A percentile compares a stretch with the other conserved stretches of the same genome.
phyloP scores from a whole-genome alignment of 2,888 invertebrate genomes.

The Pseudoips prasinana region DNA sequence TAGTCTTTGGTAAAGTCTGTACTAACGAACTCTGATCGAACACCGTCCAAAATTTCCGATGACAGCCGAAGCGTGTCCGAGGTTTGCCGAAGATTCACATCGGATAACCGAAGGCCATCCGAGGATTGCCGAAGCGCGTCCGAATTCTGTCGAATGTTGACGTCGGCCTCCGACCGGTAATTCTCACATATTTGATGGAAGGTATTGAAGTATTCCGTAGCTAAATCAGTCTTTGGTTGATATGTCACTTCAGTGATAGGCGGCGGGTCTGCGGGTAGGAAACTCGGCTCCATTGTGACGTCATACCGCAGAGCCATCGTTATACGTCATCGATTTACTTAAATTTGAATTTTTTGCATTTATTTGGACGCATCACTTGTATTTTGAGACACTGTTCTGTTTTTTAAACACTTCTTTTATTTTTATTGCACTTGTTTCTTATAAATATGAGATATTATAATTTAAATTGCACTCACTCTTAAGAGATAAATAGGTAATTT shows the following conservation, averaged over 20 bases:
- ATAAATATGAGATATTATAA: no score
- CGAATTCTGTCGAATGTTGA: constrained; percentile 62
- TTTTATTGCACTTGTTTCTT: constrained; percentile 1
- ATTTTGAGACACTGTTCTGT: constrained; percentile 15
- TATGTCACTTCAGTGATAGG: constrained; percentile 68
- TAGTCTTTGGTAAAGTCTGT: constrained; percentile 44
- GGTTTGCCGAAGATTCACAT: constrained; percentile 61
- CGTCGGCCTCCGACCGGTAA: constrained; percentile 60
- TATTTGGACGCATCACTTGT: constrained; percentile 55
- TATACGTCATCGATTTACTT: constrained; percentile 41
- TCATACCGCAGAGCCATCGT: constrained; percentile 66
- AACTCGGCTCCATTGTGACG: constrained; percentile 68
- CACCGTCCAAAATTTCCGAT: constrained; percentile 67
- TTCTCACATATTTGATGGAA: constrained; percentile 74
- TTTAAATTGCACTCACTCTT: no score
- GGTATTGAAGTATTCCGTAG: constrained; percentile 72
- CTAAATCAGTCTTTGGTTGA: constrained; percentile 63
- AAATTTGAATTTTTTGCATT: constrained; percentile 65
- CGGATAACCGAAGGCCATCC: constrained; percentile 39
- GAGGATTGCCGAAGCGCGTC: constrained; percentile 64
- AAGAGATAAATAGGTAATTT: no score
- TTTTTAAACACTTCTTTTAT: constrained; percentile 13
- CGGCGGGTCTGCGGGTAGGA: constrained; percentile 82
- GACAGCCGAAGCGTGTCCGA: constrained; percentile 65
- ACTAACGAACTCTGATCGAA: constrained; percentile 50